These are phyloP conservation scores for Takifugu ocellatus DNA, from an alignment of 2,797 vertebrate species.

Conservation along the genomic window DNA sequence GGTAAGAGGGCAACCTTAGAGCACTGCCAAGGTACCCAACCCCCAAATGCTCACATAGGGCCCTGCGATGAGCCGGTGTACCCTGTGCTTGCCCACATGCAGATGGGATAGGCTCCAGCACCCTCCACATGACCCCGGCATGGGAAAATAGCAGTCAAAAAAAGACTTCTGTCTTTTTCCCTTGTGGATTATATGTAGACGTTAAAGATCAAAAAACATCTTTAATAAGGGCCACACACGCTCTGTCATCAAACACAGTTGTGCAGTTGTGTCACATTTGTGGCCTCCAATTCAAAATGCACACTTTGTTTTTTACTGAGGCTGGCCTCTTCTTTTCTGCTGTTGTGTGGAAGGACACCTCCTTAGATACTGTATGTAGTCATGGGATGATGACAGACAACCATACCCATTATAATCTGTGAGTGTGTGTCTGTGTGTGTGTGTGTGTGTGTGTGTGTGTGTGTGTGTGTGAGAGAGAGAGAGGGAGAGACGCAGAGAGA, in stretches of 20 bases:
- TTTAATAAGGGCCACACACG: constrained; percentile 32
- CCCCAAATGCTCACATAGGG: too few relatives aligned
- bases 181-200: constrained; percentile 2
- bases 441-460: too few relatives aligned
- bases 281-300: constrained; percentile 21
- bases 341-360: constrained; percentile 25
- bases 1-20: too few relatives aligned
- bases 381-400: constrained; percentile 22
- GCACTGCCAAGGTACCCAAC: too few relatives aligned
- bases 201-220: constrained; percentile 36
- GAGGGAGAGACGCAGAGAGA: too few relatives aligned
- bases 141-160: too few relatives aligned
- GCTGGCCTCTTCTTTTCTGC: constrained; percentile 8
- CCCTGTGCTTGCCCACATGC: too few relatives aligned
- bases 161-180: neutral
- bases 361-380: constrained; percentile 22
- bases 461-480: too few relatives aligned
- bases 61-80: too few relatives aligned
- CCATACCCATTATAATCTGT: constrained; percentile 35
- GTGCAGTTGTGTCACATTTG: constrained; percentile 1
- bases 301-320: constrained; percentile 23
- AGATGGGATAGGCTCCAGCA: too few relatives aligned
- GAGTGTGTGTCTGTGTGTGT: constrained; percentile 25
- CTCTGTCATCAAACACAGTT: constrained; percentile 4
- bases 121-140: too few relatives aligned